phyloP scores from a whole-genome alignment of 2,888 invertebrate genomes.

The Dasypolia templi region DNA sequence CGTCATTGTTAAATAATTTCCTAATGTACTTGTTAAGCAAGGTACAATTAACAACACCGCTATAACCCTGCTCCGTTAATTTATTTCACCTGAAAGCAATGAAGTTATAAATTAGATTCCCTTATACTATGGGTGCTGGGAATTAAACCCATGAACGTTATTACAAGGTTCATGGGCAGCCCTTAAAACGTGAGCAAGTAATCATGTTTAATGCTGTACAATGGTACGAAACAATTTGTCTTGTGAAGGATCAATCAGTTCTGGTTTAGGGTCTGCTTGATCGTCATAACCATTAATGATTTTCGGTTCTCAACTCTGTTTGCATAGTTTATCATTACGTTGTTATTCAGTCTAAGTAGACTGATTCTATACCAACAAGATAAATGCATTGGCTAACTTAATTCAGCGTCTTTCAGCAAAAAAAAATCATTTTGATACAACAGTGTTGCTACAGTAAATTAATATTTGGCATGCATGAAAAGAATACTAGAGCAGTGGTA shows the following conservation, averaged over 20 bases:
- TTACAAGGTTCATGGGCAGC: constrained; percentile 49
- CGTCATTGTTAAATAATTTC: neutral
- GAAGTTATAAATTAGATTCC: constrained; percentile 62
- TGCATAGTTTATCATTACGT: neutral
- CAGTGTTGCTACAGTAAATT: neutral
- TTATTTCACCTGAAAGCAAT: constrained; percentile 55
- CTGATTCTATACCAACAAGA: neutral
- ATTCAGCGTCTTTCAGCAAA: neutral
- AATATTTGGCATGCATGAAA: too few species aligned
- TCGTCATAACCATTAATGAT: constrained; percentile 4
- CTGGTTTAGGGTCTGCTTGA: neutral
- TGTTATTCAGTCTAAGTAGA: neutral
- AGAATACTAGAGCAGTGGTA: too few species aligned
- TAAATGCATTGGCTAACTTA: neutral
- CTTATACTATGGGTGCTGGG: constrained; percentile 54
- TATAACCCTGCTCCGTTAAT: constrained; percentile 33
- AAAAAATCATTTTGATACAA: neutral
- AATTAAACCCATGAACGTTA: constrained; percentile 65
- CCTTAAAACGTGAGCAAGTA: constrained; percentile 53
- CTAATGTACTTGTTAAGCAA: neutral
- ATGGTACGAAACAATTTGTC: constrained; percentile 38
- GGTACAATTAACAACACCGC: constrained; percentile 39
- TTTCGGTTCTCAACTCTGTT: neutral
- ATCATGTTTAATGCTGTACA: constrained; percentile 54
- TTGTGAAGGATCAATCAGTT: constrained; percentile 39